phyloP scores from a whole-genome alignment of 1,140 invertebrate genomes.

The Bombus impatiens region DNA sequence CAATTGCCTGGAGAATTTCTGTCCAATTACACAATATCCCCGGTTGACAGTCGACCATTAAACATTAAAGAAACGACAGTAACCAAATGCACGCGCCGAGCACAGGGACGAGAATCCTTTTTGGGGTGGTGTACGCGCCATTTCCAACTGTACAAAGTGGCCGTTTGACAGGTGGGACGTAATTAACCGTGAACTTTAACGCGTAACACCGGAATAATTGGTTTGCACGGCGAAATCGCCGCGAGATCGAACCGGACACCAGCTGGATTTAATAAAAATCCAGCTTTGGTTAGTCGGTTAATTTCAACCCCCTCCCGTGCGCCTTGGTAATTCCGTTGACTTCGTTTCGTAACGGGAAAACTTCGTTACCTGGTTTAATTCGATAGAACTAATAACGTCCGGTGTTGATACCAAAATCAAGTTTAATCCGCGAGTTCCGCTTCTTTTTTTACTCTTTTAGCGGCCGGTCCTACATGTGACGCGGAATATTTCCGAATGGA shows the following conservation, averaged over 20 bases:
- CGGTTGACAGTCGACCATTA: neutral
- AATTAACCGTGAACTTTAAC: constrained; percentile 49
- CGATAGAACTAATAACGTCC: constrained; percentile 24
- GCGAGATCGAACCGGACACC: neutral
- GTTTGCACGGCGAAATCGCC: constrained; percentile 16
- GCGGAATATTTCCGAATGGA: neutral
- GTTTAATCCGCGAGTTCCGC: neutral
- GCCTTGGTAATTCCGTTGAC: constrained; percentile 9
- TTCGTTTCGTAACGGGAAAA: neutral
- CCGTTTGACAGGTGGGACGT: neutral
- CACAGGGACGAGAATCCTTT: neutral
- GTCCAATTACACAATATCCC: neutral
- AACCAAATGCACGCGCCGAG: neutral
- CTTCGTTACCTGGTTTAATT: constrained; percentile 21
- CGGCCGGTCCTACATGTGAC: no score
- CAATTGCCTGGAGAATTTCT: neutral
- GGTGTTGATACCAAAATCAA: neutral
- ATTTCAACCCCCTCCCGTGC: neutral
- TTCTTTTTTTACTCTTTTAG: neutral
- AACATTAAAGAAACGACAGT: neutral
- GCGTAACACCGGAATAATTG: constrained; percentile 44
- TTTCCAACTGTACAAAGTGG: constrained; percentile 1
- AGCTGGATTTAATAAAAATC: constrained; percentile 26
- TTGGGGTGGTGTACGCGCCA: neutral
- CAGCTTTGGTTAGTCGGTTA: constrained; percentile 9